phyloP scores from a whole-genome alignment of 2,888 invertebrate genomes.

The Andrena fulva region DNA sequence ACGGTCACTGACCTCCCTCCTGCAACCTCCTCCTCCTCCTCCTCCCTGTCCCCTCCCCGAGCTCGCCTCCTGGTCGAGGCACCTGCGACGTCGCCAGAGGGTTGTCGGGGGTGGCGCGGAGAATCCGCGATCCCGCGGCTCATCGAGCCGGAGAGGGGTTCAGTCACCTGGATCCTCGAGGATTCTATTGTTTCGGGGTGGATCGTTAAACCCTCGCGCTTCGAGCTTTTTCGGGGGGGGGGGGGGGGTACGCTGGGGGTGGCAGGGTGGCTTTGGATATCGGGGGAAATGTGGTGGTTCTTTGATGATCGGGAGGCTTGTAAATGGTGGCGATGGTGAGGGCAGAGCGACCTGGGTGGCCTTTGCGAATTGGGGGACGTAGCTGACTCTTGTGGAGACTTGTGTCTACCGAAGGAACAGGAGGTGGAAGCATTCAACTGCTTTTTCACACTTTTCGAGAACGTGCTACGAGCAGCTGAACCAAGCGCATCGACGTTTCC shows the following conservation, averaged over 20 bases:
- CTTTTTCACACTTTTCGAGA: too few species aligned
- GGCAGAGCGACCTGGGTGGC: too few species aligned
- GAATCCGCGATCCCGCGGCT: slow-evolving; percentile 19
- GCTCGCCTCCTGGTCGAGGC: slow-evolving; percentile 13
- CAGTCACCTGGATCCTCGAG: background rate
- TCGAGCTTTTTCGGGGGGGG: background rate
- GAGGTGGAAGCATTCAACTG: too few species aligned
- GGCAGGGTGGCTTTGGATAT: background rate
- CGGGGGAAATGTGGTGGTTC: background rate
- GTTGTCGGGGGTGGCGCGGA: slow-evolving; percentile 37
- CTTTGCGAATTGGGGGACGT: too few species aligned
- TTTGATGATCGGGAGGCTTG: background rate
- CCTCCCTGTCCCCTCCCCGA: slow-evolving; percentile 7
- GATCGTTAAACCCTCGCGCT: background rate
- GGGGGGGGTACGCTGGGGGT: too few species aligned
- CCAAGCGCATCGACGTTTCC: background rate
- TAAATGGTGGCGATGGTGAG: too few species aligned
- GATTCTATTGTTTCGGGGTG: background rate
- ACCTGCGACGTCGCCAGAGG: slow-evolving; percentile 38
- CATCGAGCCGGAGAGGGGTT: background rate
- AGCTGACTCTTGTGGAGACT: too few species aligned
- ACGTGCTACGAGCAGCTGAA: too few species aligned
- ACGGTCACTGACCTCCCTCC: slow-evolving; percentile 81
- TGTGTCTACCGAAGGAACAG: too few species aligned
- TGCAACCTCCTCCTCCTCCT: slow-evolving; percentile 39